A percentile compares a stretch with the other conserved stretches of the same genome.
phyloP scores from a whole-genome alignment of 2,113 vertebrate species.

The Neomonachus schauinslandi region DNA sequence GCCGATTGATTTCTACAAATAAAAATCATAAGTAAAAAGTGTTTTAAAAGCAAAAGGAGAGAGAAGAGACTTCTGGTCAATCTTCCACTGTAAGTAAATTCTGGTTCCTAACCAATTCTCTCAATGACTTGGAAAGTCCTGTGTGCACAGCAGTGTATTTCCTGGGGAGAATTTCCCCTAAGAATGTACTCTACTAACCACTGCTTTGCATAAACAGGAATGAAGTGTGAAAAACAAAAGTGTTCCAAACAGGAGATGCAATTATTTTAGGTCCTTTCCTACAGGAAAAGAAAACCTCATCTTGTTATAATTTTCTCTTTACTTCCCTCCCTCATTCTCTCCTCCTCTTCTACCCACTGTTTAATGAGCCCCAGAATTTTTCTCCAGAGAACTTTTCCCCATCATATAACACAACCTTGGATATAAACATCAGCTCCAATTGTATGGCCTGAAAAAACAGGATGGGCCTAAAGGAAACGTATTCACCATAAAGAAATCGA shows the following conservation, averaged over 20 bases:
- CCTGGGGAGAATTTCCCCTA: background rate
- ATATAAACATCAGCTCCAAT: slow-evolving; percentile 62
- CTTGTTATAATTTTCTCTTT: slow-evolving; percentile 70
- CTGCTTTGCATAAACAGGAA: slow-evolving; percentile 54
- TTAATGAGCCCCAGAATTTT: slow-evolving; percentile 74
- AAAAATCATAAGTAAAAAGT: background rate
- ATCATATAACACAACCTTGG: slow-evolving; percentile 66
- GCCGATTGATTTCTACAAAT: slow-evolving; percentile 11
- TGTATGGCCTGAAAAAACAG: slow-evolving; percentile 61
- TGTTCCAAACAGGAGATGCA: slow-evolving; percentile 53
- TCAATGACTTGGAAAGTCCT: background rate
- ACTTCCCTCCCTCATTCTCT: slow-evolving; percentile 63
- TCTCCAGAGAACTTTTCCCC: slow-evolving; percentile 74
- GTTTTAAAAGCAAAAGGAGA: background rate
- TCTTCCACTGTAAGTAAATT: slow-evolving; percentile 31
- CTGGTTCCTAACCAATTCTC: background rate
- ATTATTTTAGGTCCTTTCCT: slow-evolving; percentile 74
- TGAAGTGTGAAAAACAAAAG: slow-evolving; percentile 62
- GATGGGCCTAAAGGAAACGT: slow-evolving; percentile 44
- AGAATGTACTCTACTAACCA: slow-evolving; percentile 3
- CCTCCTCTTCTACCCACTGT: slow-evolving; percentile 71
- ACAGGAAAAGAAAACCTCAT: slow-evolving; percentile 65
- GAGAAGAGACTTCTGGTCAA: background rate
- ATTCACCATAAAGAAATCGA: background rate
- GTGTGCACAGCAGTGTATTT: background rate